Base-by-base conservation (phyloP, 2,888 invertebrate species). In the Acleris laterana region DNA sequence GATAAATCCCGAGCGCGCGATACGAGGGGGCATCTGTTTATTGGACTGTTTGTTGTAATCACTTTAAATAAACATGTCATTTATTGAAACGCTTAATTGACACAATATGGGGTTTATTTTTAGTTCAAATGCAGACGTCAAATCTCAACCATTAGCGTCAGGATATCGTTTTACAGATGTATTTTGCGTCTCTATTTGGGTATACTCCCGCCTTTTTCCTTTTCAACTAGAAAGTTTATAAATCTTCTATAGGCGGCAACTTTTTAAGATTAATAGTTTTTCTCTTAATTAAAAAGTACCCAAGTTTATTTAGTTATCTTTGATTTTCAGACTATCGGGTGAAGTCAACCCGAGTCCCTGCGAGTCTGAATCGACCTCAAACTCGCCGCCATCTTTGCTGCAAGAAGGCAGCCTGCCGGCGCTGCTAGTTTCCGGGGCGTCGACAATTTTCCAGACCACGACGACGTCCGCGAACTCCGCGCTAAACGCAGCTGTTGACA, bases 321-420 rank as follows among this genome's bases (percentile, higher is more conserved):
- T 70, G 70, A 71, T 42, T 86, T 85, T 1, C 86, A 93, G 93
- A 81, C 77, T 93, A 75, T 91, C 93, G 71, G 84, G 85, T 70
- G 93, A 92, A 78, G 80, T 88, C 87, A 90, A 92, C 85, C 77
- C 91, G 74, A 92, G 95, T 75, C 95, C 95, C 9, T 94, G 94
- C 83, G 94, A 94, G 81, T 94, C 94, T 28, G 94, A 94, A 76
- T 95, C 94, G 20, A 94, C 94, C 11, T 95, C 95, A 70, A 94
- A 94, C 72, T 94, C 95, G 7, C 95, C 95, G 32, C 90, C 88
- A 56, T 89, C 90, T 19, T 72, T 91, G 42, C 87, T 92, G 25
- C 92, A 91, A 71, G 91, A 93, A 85, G 88, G 84, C 68, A 76
- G 88, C 64, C 80, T 92, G 63, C 91, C 93, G 69, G 87, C 90